A percentile compares a stretch with the other conserved stretches of the same genome.
Evolutionary conservation across 2,797 vertebrate species (phyloP).

Genomic region (Centropyge bicolor): DNA sequence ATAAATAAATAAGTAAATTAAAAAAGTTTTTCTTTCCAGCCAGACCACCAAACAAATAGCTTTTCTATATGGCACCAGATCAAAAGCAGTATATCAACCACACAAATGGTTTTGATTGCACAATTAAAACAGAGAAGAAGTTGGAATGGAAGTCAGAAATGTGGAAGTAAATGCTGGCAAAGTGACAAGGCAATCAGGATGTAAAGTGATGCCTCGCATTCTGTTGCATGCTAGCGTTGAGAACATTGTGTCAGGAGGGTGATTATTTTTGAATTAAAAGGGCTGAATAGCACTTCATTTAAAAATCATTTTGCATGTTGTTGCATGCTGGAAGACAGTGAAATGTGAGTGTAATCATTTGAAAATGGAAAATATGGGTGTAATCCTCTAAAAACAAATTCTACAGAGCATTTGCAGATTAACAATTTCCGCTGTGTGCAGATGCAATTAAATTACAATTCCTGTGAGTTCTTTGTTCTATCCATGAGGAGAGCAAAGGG

Average conservation of each 20-base stretch:
- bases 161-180: constrained; percentile 35
- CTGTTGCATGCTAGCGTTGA: constrained; percentile 18
- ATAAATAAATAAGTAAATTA: no score
- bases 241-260: constrained; percentile 24
- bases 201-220: constrained; percentile 34
- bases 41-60: constrained; percentile 35
- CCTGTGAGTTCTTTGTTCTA: background rate
- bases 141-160: constrained; percentile 24
- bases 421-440: background rate
- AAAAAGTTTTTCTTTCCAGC: constrained; percentile 22
- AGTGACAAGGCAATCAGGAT: constrained; percentile 40
- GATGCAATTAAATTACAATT: constrained; percentile 11
- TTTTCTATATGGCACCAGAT: constrained; percentile 32
- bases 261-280: constrained; percentile 56
- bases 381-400: constrained; percentile 18
- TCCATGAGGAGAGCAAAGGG: background rate
- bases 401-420: background rate
- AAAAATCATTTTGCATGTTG: constrained; percentile 2
- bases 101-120: constrained; percentile 51
- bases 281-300: background rate
- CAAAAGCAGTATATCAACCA: constrained; percentile 30
- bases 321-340: constrained; percentile 3
- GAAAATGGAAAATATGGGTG: constrained; percentile 5
- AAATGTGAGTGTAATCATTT: background rate
- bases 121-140: constrained; percentile 33